A percentile compares a stretch with the other conserved stretches of the same genome.
These are phyloP conservation scores for Acanthornis magna DNA, from an alignment of 2,797 vertebrate species.

Conservation along the genomic window DNA sequence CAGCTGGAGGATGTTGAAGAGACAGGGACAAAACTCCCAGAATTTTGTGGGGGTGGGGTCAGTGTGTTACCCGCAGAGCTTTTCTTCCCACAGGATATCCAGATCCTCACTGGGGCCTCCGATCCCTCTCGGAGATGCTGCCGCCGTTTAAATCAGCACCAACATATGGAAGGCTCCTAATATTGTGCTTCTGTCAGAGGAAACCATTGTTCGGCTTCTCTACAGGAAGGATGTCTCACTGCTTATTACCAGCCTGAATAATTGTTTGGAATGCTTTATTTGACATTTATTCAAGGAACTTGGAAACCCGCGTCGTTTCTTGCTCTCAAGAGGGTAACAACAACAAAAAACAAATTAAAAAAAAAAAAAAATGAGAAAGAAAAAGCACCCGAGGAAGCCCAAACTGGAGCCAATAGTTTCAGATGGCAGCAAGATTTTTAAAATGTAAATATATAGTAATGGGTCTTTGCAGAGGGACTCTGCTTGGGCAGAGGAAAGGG, in stretches of 20 bases:
- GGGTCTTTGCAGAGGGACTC: not conserved
- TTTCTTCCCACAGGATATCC: constrained; percentile 29
- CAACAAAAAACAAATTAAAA: not conserved
- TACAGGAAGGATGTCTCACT: constrained; percentile 61
- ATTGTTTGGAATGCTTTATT: constrained; percentile 42
- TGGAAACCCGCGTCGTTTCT: not conserved
- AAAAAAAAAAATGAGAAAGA: not conserved
- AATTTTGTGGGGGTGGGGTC: not conserved
- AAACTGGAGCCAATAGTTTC: not conserved
- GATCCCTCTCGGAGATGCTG: not conserved
- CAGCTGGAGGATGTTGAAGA: not conserved
- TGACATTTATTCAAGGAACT: constrained; percentile 39
- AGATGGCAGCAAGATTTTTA: not conserved
- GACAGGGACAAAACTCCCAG: not conserved
- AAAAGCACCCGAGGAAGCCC: not conserved
- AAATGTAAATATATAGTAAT: not conserved
- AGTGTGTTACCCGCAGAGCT: not conserved
- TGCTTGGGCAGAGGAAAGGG: not conserved
- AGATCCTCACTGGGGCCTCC: constrained; percentile 30
- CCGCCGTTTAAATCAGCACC: not conserved
- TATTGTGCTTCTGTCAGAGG: constrained; percentile 36
- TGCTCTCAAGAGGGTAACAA: not conserved
- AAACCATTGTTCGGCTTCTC: constrained; percentile 54
- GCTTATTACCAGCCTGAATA: constrained; percentile 51
- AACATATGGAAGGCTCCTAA: constrained; percentile 35